Conservation (phyloP, 2,113 vertebrate species). For the Blennius ocellaris region DNA sequence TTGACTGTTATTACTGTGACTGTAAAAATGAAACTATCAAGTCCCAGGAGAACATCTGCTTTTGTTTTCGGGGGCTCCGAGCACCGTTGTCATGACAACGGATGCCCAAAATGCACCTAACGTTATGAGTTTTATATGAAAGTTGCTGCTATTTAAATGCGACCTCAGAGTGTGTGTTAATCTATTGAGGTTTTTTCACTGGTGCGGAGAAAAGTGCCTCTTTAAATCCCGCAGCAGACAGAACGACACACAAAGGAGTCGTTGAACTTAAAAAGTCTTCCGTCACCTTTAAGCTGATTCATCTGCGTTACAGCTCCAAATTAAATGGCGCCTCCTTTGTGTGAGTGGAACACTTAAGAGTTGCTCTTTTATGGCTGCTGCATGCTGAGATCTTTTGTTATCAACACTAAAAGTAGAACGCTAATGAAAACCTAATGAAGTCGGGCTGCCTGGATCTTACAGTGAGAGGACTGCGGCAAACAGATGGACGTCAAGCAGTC, state of each 20-base stretch:
- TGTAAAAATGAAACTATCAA: too few relatives aligned
- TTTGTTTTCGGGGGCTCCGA: too few relatives aligned
- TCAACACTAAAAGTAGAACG: neutral
- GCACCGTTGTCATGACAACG: too few relatives aligned
- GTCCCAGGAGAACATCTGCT: too few relatives aligned
- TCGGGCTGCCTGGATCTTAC: neutral
- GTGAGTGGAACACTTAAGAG: neutral
- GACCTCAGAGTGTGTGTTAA: too few relatives aligned
- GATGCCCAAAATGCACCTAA: too few relatives aligned
- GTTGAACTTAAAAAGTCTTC: neutral
- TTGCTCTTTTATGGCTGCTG: neutral
- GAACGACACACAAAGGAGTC: neutral
- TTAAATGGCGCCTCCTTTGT: slow-evolving; percentile 4
- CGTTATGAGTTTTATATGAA: too few relatives aligned
- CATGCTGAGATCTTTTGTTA: neutral
- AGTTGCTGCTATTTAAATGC: too few relatives aligned
- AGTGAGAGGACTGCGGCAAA: neutral
- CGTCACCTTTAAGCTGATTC: slow-evolving; percentile 10
- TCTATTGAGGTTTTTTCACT: too few relatives aligned
- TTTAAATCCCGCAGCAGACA: too few relatives aligned
- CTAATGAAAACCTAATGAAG: neutral
- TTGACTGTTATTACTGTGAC: too few relatives aligned
- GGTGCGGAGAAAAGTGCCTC: too few relatives aligned
- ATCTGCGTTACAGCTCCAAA: slow-evolving; percentile 6
- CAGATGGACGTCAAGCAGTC: neutral